Evolutionary conservation across 2,113 vertebrate species (phyloP).

Genomic region (Aptenodytes patagonicus): DNA sequence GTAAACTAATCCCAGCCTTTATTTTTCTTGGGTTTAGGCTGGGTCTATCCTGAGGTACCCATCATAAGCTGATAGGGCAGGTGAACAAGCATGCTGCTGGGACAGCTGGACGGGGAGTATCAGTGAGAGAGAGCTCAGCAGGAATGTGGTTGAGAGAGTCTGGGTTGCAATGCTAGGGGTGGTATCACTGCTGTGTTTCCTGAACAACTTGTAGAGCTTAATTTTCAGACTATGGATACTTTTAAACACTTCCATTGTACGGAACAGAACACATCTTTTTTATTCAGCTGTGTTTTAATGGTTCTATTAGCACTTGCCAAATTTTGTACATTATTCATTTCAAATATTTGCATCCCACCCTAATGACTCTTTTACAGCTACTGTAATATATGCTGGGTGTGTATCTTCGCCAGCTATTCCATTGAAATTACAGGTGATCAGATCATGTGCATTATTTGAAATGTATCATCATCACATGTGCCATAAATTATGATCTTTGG

Average conservation of each 20-base stretch:
- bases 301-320: not conserved
- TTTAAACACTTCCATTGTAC: not conserved
- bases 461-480: not conserved
- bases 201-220: not conserved
- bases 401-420: not conserved
- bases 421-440: not conserved
- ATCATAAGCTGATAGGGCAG: not conserved
- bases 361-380: not conserved
- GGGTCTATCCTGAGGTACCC: fast-evolving
- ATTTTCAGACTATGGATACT: not conserved
- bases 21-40: not conserved
- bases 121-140: not conserved
- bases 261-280: not conserved
- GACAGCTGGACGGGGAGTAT: not conserved
- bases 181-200: not conserved
- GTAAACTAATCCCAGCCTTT: not conserved
- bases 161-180: not conserved
- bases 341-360: not conserved
- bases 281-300: not conserved
- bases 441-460: not conserved
- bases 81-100: not conserved
- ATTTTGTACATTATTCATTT: not conserved
- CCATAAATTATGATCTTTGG: not conserved
- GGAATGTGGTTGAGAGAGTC: not conserved
- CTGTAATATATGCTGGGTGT: not conserved